Conservation (phyloP, 2,797 vertebrate genomes). For the Anisognathus igniventris region DNA sequence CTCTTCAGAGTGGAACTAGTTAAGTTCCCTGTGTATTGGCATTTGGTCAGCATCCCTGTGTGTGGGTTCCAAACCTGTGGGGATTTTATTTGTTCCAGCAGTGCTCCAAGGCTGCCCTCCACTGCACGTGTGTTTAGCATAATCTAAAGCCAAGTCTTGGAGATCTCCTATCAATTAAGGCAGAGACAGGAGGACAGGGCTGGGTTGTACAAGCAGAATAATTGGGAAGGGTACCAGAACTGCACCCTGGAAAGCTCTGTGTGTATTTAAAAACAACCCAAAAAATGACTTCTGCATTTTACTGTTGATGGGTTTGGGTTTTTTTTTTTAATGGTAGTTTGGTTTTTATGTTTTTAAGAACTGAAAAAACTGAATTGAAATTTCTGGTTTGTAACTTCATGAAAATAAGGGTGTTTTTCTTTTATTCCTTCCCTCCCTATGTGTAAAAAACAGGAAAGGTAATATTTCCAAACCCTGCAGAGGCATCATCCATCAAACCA, state of each 20-base stretch:
- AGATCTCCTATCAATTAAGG: not conserved
- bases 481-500: not conserved
- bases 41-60: not conserved
- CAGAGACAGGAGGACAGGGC: not conserved
- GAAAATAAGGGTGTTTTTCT: not conserved
- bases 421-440: not conserved
- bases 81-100: not conserved
- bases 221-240: not conserved
- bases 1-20: not conserved
- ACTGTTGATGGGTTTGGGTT: accelerated
- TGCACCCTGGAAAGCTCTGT: not conserved
- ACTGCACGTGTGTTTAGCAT: not conserved
- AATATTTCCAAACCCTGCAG: not conserved
- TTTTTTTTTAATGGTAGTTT: not conserved
- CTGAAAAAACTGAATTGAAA: not conserved
- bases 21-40: not conserved
- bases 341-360: not conserved
- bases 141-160: not conserved
- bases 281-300: not conserved
- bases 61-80: not conserved
- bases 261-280: not conserved
- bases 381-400: not conserved
- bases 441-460: not conserved
- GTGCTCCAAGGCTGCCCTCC: not conserved
- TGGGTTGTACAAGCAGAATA: not conserved